A percentile compares a stretch with the other conserved stretches of the same genome.
Evolutionary conservation across 2,888 invertebrate genomes (phyloP).

Genomic region (Dolichomitus sp.): DNA sequence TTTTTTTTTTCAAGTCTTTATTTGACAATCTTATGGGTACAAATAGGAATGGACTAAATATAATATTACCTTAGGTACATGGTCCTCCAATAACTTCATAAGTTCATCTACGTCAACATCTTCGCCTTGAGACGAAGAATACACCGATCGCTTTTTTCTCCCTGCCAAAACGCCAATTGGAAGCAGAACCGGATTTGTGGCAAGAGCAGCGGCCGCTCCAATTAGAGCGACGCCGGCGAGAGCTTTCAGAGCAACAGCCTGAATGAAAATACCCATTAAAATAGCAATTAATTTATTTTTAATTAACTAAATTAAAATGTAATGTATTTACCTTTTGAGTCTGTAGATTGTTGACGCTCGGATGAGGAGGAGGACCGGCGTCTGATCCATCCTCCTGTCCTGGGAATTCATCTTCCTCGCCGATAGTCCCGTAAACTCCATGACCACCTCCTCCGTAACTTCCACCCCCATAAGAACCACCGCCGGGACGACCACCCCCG

Average conservation of each 20-base stretch:
- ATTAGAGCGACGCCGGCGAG: slow-evolving; percentile 92
- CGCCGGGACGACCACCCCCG: slow-evolving; percentile 67
- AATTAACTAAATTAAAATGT: neutral
- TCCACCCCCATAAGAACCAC: slow-evolving; percentile 61
- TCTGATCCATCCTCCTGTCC: slow-evolving; percentile 67
- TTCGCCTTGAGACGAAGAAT: slow-evolving; percentile 55
- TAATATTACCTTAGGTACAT: slow-evolving; percentile 74
- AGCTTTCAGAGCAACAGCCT: slow-evolving; percentile 90
- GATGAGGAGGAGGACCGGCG: slow-evolving; percentile 59
- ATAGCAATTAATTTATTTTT: neutral
- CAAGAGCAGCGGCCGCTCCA: slow-evolving; percentile 93
- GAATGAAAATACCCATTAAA: slow-evolving; percentile 67
- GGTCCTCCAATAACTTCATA: slow-evolving; percentile 72
- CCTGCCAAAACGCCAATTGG: slow-evolving; percentile 93
- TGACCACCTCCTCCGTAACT: slow-evolving; percentile 63
- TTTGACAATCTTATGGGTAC: neutral
- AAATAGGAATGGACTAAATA: neutral
- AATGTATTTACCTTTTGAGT: slow-evolving; percentile 77
- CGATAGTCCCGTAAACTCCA: slow-evolving; percentile 75
- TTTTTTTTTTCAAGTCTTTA: no score
- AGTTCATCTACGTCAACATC: slow-evolving; percentile 71
- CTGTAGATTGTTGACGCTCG: slow-evolving; percentile 73
- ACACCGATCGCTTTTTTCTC: slow-evolving; percentile 86
- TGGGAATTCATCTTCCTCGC: slow-evolving; percentile 74
- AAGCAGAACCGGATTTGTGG: slow-evolving; percentile 92